phyloP scores from a whole-genome alignment of 1,140 invertebrate genomes.

The Zaprionus camerounensis region DNA sequence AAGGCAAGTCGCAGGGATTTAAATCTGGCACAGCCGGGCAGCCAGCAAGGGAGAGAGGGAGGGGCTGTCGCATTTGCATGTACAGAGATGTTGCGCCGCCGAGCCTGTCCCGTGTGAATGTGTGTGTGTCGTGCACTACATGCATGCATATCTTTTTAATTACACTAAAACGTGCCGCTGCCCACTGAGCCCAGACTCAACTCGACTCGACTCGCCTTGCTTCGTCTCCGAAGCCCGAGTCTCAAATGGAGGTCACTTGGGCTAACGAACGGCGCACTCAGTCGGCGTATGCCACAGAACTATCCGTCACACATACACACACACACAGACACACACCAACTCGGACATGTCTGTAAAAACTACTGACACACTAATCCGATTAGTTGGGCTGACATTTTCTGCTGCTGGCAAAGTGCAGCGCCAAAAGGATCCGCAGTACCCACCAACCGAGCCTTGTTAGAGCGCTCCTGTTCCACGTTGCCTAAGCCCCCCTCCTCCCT shows the following conservation, averaged over 20 bases:
- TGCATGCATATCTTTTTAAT: conserved; percentile 79
- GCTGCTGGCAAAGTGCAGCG: conserved; percentile 64
- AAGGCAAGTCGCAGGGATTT: conserved; percentile 46
- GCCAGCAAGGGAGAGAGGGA: conserved; percentile 31
- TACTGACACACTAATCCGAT: conserved; percentile 80
- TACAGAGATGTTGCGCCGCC: conserved; percentile 15
- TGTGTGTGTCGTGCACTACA: conserved; percentile 28
- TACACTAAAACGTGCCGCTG: conserved; percentile 78
- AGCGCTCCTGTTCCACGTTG: neutral
- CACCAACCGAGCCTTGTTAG: conserved; percentile 28
- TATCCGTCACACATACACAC: conserved; percentile 62
- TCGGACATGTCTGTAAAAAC: conserved; percentile 48
- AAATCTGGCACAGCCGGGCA: neutral
- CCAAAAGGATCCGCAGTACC: conserved; percentile 21
- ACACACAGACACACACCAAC: conserved; percentile 13
- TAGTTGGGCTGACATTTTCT: conserved; percentile 77
- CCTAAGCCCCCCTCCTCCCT: neutral
- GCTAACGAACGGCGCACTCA: conserved; percentile 65
- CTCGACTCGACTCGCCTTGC: neutral
- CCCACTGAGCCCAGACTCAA: conserved; percentile 40
- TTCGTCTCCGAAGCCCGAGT: conserved; percentile 13
- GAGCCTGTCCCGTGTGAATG: conserved; percentile 27
- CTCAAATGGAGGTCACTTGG: conserved; percentile 75
- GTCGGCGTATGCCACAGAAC: conserved; percentile 43
- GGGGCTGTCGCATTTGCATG: conserved; percentile 13